Conservation (phyloP, 2,113 vertebrate genomes). For the Leuciscus idus region DNA sequence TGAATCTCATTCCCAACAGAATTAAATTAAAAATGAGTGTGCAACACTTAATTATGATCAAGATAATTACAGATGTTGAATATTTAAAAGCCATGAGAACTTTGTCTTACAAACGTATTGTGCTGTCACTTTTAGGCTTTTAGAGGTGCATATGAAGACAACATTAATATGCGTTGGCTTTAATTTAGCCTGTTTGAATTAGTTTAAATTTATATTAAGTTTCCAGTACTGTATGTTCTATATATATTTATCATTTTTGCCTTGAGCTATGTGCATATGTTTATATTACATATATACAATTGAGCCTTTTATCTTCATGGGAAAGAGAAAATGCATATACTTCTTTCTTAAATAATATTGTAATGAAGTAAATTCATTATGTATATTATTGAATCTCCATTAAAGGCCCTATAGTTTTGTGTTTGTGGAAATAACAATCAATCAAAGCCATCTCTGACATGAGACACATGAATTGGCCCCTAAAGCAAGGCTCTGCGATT, state of each 20-base stretch:
- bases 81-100: conserved; percentile 61
- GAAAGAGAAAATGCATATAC: neutral
- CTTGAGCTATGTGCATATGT: neutral
- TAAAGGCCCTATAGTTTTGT: neutral
- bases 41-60: conserved; percentile 67
- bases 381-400: neutral
- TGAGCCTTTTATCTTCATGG: neutral
- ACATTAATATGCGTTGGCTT: neutral
- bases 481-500: conserved; percentile 52
- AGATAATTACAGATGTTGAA: conserved; percentile 67
- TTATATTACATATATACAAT: neutral
- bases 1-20: conserved; percentile 44
- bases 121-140: conserved; percentile 22
- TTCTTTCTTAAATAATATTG: conserved; percentile 7
- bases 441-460: conserved; percentile 54
- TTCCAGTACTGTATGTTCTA: neutral
- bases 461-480: conserved; percentile 54
- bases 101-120: conserved; percentile 42
- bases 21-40: conserved; percentile 64
- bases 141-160: conserved; percentile 32
- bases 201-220: neutral
- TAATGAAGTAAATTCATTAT: conserved; percentile 8
- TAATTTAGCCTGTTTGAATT: neutral
- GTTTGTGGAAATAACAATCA: conserved; percentile 48
- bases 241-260: neutral